Evolutionary conservation across 2,797 vertebrate species (phyloP).

Genomic region (Gymnothorax reevesii): DNA sequence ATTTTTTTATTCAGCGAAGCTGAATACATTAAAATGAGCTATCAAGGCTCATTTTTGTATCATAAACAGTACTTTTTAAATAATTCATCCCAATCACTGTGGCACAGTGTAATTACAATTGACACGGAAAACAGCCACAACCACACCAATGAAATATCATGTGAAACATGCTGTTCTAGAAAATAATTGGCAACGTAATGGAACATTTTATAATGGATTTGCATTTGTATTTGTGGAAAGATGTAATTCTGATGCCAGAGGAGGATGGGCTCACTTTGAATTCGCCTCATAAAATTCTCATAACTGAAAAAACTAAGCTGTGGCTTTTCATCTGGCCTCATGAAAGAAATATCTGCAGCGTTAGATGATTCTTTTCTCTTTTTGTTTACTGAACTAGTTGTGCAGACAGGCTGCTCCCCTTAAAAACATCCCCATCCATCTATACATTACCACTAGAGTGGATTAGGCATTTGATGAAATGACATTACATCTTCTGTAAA

Average conservation of each 20-base stretch:
- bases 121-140: background rate
- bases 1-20: background rate
- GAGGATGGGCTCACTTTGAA: background rate
- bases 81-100: background rate
- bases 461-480: background rate
- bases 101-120: slow-evolving; percentile 5
- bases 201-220: background rate
- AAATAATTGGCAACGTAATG: background rate
- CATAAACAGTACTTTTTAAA: background rate
- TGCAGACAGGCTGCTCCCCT: background rate
- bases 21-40: background rate
- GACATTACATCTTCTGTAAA: background rate
- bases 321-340: background rate
- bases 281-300: background rate
- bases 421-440: background rate
- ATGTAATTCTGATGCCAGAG: background rate
- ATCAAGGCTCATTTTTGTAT: background rate
- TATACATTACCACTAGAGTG: background rate
- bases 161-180: background rate
- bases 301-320: background rate
- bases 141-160: background rate
- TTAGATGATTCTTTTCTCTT: background rate
- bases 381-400: background rate
- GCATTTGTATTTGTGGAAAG: background rate
- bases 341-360: background rate